Evolutionary conservation across 2,888 invertebrate species (phyloP).

Genomic region (Eumerus sabulonum): DNA sequence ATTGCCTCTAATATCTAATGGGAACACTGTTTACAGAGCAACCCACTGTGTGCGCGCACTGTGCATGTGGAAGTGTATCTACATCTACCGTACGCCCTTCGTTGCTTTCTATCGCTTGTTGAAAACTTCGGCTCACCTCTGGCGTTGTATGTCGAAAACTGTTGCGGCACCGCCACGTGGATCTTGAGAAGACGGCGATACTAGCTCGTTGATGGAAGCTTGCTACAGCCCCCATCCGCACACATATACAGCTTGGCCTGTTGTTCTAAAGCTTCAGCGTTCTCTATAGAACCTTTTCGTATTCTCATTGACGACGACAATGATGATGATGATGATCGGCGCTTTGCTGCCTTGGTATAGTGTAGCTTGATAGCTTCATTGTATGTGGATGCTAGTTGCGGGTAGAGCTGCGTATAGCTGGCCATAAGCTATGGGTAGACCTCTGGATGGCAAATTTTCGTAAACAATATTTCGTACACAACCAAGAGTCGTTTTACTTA

Average conservation of each 20-base stretch:
- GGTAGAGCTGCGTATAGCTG: no score
- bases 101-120: constrained; percentile 18
- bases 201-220: constrained; percentile 21
- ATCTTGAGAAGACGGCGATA: constrained; percentile 44
- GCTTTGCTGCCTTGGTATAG: neutral
- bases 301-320: constrained; percentile 61
- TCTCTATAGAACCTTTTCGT: constrained; percentile 50
- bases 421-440: no score
- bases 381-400: no score
- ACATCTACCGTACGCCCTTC: no score
- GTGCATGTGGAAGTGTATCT: no score
- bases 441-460: constrained; percentile 28
- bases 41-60: constrained; percentile 1
- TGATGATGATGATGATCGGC: constrained; percentile 54
- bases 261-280: constrained; percentile 59
- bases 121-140: constrained; percentile 40
- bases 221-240: constrained; percentile 20
- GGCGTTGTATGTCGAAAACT: constrained; percentile 49
- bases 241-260: constrained; percentile 25
- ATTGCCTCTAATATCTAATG: no score
- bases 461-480: constrained; percentile 26
- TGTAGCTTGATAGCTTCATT: no score
- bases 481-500: neutral
- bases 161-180: constrained; percentile 54
- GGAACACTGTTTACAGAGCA: neutral